Evolutionary conservation across 2,113 vertebrate species (phyloP).

Genomic region (Acrocephalus kingi): DNA sequence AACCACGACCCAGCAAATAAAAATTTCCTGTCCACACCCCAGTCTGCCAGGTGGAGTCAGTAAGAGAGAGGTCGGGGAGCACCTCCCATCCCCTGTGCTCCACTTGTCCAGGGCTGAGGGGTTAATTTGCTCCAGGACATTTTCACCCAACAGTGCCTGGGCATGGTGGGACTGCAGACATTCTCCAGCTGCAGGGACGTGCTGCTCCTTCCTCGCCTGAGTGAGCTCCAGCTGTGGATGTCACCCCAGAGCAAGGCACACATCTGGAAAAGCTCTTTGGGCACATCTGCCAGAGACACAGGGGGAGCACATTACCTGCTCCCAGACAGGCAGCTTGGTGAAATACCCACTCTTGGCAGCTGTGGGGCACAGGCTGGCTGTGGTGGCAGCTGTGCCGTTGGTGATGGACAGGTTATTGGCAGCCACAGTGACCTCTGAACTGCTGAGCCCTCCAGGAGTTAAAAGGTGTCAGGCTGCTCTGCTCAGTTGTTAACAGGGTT

Average conservation of each 20-base stretch:
- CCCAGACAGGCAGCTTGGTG: neutral
- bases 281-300: neutral
- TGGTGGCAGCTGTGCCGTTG: neutral
- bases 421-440: neutral
- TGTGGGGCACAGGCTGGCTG: neutral
- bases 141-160: neutral
- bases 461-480: neutral
- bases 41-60: neutral
- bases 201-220: neutral
- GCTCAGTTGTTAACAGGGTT: neutral
- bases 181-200: neutral
- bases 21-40: neutral
- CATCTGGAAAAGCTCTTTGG: neutral
- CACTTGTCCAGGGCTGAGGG: neutral
- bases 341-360: rapidly evolving
- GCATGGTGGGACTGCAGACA: neutral
- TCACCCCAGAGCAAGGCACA: neutral
- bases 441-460: neutral
- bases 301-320: neutral
- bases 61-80: neutral
- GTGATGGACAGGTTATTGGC: neutral
- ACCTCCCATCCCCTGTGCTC: neutral
- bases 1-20: neutral
- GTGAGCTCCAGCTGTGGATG: neutral
- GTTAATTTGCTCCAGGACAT: neutral